Percentiles rank a stretch among this genome's conserved stretches.
Conservation (phyloP, 2,888 invertebrate species). For the Tipula vernalis region DNA sequence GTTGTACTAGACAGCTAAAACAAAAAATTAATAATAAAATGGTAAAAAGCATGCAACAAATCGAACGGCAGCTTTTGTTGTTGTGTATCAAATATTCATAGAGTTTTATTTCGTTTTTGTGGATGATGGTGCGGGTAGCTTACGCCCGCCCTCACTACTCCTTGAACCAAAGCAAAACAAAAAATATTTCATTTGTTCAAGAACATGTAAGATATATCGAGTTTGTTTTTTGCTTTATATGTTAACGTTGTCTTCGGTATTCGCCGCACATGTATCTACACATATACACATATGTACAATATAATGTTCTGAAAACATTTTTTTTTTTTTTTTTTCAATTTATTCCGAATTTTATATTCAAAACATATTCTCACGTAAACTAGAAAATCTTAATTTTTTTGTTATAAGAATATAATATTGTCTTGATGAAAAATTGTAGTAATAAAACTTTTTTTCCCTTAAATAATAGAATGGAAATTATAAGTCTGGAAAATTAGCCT, state of each 20-base stretch:
- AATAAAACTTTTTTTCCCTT: neutral
- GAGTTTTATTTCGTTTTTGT: neutral
- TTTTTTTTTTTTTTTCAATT: neutral
- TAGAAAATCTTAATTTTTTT: neutral
- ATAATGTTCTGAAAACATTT: neutral
- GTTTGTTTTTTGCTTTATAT: neutral
- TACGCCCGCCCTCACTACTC: neutral
- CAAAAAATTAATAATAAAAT: neutral
- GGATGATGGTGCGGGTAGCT: neutral
- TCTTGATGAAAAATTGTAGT: neutral
- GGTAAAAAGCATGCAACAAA: neutral
- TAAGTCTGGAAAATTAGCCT: constrained; percentile 4
- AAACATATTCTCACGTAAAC: constrained; percentile 4
- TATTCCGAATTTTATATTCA: neutral
- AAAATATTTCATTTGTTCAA: neutral
- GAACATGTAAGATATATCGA: neutral
- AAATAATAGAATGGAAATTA: neutral
- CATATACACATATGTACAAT: neutral
- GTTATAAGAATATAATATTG: neutral
- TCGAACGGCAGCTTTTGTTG: neutral
- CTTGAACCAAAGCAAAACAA: neutral
- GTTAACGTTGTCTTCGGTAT: neutral
- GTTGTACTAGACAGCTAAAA: neutral
- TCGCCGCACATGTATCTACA: neutral
- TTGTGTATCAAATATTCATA: neutral